These are phyloP conservation scores for Strigops habroptila DNA, from an alignment of 2,113 vertebrate genomes.

Conservation along the genomic window DNA sequence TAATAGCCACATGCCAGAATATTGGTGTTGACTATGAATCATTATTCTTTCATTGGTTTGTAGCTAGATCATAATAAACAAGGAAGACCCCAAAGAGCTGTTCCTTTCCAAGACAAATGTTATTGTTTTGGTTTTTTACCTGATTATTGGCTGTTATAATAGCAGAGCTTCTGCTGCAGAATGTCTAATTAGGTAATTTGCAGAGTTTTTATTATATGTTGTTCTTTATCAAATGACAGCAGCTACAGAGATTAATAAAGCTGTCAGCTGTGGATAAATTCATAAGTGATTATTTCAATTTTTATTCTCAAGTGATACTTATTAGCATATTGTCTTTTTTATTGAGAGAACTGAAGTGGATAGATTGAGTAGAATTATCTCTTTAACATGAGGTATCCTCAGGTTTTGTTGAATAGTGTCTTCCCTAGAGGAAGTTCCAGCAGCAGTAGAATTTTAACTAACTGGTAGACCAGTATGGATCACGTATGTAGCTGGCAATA, in stretches of 20 bases:
- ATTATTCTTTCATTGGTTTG: slow-evolving; percentile 3
- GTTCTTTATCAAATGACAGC: slow-evolving; percentile 72
- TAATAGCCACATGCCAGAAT: neutral
- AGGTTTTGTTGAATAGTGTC: neutral
- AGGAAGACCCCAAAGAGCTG: neutral
- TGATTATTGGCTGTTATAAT: slow-evolving; percentile 62
- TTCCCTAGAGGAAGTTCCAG: neutral
- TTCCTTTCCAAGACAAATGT: slow-evolving; percentile 34
- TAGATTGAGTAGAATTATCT: slow-evolving; percentile 29
- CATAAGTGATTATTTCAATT: slow-evolving; percentile 53
- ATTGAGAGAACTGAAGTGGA: neutral
- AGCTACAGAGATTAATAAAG: slow-evolving; percentile 71
- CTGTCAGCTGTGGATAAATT: slow-evolving; percentile 65
- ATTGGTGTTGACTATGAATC: neutral
- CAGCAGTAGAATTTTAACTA: slow-evolving; percentile 31
- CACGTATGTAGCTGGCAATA: neutral
- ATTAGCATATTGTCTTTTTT: slow-evolving; percentile 50
- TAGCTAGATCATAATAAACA: neutral
- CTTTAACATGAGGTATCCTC: neutral
- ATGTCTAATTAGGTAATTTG: slow-evolving; percentile 71
- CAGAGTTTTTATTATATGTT: slow-evolving; percentile 54
- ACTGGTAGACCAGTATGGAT: neutral
- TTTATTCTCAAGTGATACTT: slow-evolving; percentile 52
- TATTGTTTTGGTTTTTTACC: slow-evolving; percentile 28
- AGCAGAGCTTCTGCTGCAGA: slow-evolving; percentile 14